Evolutionary conservation across 2,113 vertebrate species (phyloP).

Genomic region (Notiomystis cincta): DNA sequence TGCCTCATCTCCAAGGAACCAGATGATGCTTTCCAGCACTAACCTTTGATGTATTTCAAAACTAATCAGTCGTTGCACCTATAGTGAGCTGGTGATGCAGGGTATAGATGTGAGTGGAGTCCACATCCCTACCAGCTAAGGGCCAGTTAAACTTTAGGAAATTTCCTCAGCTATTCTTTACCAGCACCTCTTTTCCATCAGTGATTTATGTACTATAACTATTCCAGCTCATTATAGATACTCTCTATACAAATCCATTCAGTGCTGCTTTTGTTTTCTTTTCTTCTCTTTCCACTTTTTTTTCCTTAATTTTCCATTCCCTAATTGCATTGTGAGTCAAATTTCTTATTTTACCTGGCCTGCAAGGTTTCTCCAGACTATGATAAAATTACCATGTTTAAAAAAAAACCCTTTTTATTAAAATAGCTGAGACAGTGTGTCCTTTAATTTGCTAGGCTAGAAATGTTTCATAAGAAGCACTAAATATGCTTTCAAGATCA

Average conservation of each 20-base stretch:
- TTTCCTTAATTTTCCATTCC: not conserved
- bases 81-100: not conserved
- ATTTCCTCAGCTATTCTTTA: not conserved
- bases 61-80: not conserved
- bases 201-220: not conserved
- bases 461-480: constrained; percentile 16
- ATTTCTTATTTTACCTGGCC: constrained; percentile 14
- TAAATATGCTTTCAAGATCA: not conserved
- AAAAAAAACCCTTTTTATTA: not conserved
- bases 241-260: not conserved
- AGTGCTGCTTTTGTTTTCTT: not conserved
- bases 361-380: not conserved
- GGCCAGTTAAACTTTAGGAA: not conserved
- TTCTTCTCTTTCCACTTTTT: not conserved
- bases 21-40: not conserved
- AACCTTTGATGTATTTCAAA: not conserved
- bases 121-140: not conserved
- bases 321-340: not conserved
- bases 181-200: not conserved
- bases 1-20: not conserved
- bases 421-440: not conserved
- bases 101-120: not conserved
- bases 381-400: not conserved
- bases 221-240: not conserved
- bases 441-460: not conserved